A percentile compares a stretch with the other conserved stretches of the same genome.
These are phyloP conservation scores for Lucifuga dentata DNA, from an alignment of 2,113 vertebrate genomes.

Conservation along the genomic window DNA sequence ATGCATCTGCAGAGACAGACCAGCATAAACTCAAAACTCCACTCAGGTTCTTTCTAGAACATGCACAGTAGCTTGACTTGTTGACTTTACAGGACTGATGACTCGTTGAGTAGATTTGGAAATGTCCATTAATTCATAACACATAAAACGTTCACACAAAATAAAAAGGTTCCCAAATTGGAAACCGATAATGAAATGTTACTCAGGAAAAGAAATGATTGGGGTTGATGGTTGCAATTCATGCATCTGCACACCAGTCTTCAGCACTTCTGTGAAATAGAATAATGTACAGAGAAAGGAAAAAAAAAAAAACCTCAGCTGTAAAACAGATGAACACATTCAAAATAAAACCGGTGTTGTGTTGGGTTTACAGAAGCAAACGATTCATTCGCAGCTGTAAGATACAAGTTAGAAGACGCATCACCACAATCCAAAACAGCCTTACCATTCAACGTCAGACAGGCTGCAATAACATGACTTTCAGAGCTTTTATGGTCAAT, in stretches of 20 bases:
- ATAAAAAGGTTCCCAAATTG: not conserved
- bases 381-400: not conserved
- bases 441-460: not conserved
- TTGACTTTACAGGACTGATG: not conserved
- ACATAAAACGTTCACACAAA: not conserved
- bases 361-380: constrained; percentile 1
- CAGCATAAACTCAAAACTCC: not conserved
- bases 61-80: no score
- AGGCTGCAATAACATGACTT: constrained; percentile 10
- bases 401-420: not conserved
- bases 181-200: constrained; percentile 54
- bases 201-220: constrained; percentile 52
- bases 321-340: not conserved
- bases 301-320: constrained; percentile 9
- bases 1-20: constrained; percentile 71
- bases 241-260: constrained; percentile 55
- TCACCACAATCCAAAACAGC: constrained; percentile 3
- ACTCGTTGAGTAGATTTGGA: not conserved
- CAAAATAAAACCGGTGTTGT: not conserved
- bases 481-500: constrained; percentile 32
- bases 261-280: constrained; percentile 2
- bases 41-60: no score
- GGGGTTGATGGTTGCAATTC: constrained; percentile 37
- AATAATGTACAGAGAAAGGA: not conserved
- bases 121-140: not conserved